phyloP scores from a whole-genome alignment of 2,113 vertebrate genomes.

The Clarias batrachus region DNA sequence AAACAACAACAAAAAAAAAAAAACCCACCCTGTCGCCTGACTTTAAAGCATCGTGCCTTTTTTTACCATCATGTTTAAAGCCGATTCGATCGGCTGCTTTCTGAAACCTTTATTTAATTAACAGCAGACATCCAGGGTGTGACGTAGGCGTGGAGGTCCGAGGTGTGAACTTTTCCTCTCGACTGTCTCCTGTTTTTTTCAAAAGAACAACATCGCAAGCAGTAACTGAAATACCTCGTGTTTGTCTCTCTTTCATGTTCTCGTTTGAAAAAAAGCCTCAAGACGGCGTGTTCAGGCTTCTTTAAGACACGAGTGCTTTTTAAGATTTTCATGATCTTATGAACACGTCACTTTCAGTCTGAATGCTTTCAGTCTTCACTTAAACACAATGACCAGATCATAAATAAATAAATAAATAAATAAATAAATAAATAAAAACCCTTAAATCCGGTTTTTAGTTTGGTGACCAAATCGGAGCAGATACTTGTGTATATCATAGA shows the following conservation, averaged over 20 bases:
- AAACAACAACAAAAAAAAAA: not conserved
- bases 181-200: slow-evolving; percentile 38
- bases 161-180: not conserved
- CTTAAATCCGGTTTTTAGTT: slow-evolving; percentile 66
- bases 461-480: slow-evolving; percentile 77
- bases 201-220: slow-evolving; percentile 53
- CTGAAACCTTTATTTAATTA: slow-evolving; percentile 11
- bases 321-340: slow-evolving; percentile 55
- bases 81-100: not conserved
- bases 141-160: slow-evolving; percentile 26
- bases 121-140: not conserved
- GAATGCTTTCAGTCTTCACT: slow-evolving; percentile 53
- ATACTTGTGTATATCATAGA: slow-evolving; percentile 71
- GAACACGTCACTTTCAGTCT: slow-evolving; percentile 50
- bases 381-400: slow-evolving; percentile 57
- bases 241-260: slow-evolving; percentile 45
- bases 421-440: no score
- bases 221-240: slow-evolving; percentile 71
- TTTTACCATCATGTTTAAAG: not conserved
- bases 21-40: slow-evolving; percentile 66
- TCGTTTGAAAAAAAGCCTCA: slow-evolving; percentile 50
- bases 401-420: no score
- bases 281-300: slow-evolving; percentile 52
- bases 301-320: slow-evolving; percentile 45
- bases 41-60: slow-evolving; percentile 49